A percentile compares a stretch with the other conserved stretches of the same genome.
These are phyloP conservation scores for Antedon mediterranea DNA, from an alignment of 53 echinoderm and acorn worm genomes.

Conservation along the genomic window DNA sequence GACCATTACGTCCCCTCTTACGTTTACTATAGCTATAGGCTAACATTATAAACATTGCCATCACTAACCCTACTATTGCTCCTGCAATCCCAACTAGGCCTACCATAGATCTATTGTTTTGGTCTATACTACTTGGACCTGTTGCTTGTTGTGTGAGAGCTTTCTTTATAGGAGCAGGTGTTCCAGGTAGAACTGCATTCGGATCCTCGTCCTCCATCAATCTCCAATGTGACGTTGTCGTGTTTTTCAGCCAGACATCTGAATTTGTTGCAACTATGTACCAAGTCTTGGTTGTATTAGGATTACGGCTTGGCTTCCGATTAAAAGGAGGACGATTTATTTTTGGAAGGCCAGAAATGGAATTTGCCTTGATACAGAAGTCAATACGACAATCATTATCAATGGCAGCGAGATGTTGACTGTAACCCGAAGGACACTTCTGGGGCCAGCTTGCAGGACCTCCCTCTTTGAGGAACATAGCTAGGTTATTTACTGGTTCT, in stretches of 20 bases:
- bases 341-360: conserved; percentile 1
- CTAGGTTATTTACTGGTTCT: conserved; percentile 4
- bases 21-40: no score
- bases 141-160: no score
- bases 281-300: not conserved
- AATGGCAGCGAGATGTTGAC: conserved; percentile 22
- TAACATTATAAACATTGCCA: no score
- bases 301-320: not conserved
- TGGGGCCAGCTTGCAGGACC: conserved; percentile 26
- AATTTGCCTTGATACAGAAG: conserved; percentile 24
- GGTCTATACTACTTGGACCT: no score
- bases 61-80: no score
- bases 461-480: conserved; percentile 6
- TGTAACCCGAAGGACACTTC: conserved; percentile 23
- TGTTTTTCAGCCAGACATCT: not conserved
- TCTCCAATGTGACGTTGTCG: not conserved
- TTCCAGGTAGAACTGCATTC: no score
- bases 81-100: no score
- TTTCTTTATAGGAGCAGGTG: no score
- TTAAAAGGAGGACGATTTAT: conserved; percentile 11
- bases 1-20: no score
- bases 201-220: not conserved
- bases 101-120: no score
- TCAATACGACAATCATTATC: conserved; percentile 22
- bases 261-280: not conserved